Percentiles rank a stretch among this genome's conserved stretches.
Evolutionary conservation across 1,140 invertebrate species (phyloP).

Genomic region (Drosophila saltans): DNA sequence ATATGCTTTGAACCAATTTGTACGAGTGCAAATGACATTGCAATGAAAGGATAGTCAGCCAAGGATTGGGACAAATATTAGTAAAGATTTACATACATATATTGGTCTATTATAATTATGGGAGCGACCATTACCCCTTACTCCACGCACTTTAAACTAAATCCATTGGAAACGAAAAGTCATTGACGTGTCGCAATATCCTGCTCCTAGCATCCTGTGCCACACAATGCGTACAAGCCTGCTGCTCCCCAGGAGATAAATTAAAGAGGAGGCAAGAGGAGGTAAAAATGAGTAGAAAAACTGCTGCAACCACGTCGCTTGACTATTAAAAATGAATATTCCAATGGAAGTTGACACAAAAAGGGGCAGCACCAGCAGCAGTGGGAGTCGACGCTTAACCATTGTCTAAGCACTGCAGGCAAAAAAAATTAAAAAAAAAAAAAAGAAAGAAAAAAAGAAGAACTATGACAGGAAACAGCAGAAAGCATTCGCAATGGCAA

Average conservation of each 20-base stretch:
- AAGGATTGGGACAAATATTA: conserved; percentile 4
- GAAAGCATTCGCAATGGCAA: conserved; percentile 67
- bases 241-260: conserved; percentile 57
- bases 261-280: conserved; percentile 40
- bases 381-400: conserved; percentile 56
- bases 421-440: conserved; percentile 19
- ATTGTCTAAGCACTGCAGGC: conserved; percentile 72
- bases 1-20: conserved; percentile 42
- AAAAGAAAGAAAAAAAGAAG: background rate
- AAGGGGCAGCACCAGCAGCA: conserved; percentile 24
- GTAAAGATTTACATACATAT: conserved; percentile 11
- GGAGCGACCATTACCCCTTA: background rate
- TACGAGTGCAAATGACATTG: conserved; percentile 49
- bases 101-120: conserved; percentile 53
- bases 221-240: conserved; percentile 56
- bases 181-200: conserved; percentile 73
- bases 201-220: conserved; percentile 48
- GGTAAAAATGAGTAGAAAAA: conserved; percentile 25
- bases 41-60: conserved; percentile 11
- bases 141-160: background rate
- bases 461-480: conserved; percentile 65
- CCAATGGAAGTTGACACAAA: conserved; percentile 31
- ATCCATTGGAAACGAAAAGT: conserved; percentile 37
- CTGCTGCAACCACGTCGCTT: conserved; percentile 32
- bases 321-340: conserved; percentile 68